Evolutionary conservation across 92 coral and sea anemone species (phyloP).

Genomic region (Zoanthus sociatus): DNA sequence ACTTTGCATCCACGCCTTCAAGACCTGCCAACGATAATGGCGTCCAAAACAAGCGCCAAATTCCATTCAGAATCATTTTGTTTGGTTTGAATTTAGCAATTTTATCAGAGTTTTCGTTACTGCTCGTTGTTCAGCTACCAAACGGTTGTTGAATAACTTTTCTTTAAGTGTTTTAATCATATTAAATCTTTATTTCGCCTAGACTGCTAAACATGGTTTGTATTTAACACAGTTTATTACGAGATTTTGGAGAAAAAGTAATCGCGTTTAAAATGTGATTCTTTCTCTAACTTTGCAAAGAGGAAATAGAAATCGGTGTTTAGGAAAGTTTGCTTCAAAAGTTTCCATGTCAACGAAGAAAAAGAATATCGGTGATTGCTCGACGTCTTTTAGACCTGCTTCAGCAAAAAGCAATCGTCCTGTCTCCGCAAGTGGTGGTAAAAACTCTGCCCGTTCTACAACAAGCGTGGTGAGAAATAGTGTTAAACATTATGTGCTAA

Average conservation of each 20-base stretch:
- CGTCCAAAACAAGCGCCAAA: conserved; percentile 73
- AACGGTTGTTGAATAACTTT: neutral
- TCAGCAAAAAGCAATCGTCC: conserved; percentile 66
- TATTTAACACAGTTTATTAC: neutral
- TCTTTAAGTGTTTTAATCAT: neutral
- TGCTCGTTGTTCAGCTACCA: neutral
- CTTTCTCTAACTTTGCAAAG: neutral
- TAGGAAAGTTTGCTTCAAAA: neutral
- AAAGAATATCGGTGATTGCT: conserved; percentile 29
- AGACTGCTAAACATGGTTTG: neutral
- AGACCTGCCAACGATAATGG: conserved; percentile 61
- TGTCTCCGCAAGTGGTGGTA: conserved; percentile 64
- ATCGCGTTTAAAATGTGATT: conserved; percentile 20
- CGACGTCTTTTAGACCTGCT: conserved; percentile 31
- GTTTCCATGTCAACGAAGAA: conserved; percentile 47
- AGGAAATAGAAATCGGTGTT: neutral
- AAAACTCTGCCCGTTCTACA: conserved; percentile 76
- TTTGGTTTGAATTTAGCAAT: neutral
- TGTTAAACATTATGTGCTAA: too few relatives aligned
- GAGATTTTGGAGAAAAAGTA: conserved; percentile 5
- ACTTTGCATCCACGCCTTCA: conserved; percentile 63
- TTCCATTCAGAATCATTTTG: conserved; percentile 53
- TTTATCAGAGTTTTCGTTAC: neutral
- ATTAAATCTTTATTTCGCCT: neutral
- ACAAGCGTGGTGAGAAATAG: conserved; percentile 74